Conservation (phyloP, 1,140 invertebrate species). For the Ditylenchus dipsaci region DNA sequence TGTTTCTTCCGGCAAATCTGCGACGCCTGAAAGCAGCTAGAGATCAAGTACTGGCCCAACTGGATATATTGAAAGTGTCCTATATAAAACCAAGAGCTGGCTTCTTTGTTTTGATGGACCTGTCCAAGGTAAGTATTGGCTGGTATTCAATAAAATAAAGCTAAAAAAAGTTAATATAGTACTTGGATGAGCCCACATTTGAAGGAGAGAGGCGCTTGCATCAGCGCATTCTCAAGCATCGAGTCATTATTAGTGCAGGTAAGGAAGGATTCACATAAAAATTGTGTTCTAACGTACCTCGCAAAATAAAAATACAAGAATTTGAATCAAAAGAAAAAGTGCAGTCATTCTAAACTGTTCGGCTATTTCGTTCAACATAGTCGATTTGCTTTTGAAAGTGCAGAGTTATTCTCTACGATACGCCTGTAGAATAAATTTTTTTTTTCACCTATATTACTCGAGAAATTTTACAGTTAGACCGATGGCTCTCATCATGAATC, state of each 20-base stretch:
- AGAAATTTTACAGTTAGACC: no score
- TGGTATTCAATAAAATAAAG: background rate
- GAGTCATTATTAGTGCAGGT: conserved; percentile 36
- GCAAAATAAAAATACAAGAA: no score
- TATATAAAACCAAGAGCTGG: conserved; percentile 36
- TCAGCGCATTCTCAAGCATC: conserved; percentile 24
- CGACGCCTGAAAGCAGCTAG: conserved; percentile 25
- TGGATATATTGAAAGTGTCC: conserved; percentile 21
- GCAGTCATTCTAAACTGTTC: no score
- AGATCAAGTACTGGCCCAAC: conserved; percentile 18
- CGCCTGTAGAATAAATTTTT: no score
- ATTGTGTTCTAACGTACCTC: no score
- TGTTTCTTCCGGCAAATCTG: conserved; percentile 44
- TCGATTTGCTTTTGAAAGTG: no score
- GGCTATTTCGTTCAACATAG: no score
- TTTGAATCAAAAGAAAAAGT: no score
- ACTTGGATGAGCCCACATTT: conserved; percentile 32
- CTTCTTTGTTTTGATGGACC: conserved; percentile 39
- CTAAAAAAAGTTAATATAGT: conserved; percentile 27
- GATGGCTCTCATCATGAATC: no score
- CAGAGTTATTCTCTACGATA: no score
- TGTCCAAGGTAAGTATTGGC: conserved; percentile 23
- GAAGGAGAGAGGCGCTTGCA: conserved; percentile 30
- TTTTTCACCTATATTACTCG: no score
- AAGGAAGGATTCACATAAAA: no score